Percentiles rank a stretch among this genome's conserved stretches.
Evolutionary conservation across 2,888 invertebrate species (phyloP).

Genomic region (Anorthoa munda): DNA sequence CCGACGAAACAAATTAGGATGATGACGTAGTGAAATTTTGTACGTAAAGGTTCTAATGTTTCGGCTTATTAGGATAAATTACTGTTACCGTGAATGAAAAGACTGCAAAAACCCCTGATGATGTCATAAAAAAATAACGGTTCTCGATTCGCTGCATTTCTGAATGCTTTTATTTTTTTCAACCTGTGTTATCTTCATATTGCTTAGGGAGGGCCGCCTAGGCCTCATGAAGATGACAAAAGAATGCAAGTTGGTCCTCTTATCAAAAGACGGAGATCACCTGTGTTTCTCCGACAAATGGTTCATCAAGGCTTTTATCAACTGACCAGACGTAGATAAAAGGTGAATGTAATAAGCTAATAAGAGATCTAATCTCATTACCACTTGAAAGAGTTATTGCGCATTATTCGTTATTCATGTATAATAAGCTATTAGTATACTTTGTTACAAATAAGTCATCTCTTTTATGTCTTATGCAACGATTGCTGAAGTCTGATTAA

Average conservation of each 20-base stretch:
- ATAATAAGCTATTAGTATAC: slow-evolving; percentile 4
- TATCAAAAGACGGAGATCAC: slow-evolving; percentile 95
- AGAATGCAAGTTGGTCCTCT: slow-evolving; percentile 93
- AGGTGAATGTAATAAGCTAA: slow-evolving; percentile 22
- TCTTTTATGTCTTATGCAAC: too few relatives aligned
- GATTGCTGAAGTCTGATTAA: too few relatives aligned
- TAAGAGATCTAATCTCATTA: slow-evolving; percentile 47
- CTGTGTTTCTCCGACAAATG: slow-evolving; percentile 94
- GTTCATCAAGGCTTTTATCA: slow-evolving; percentile 94
- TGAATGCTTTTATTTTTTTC: background rate
- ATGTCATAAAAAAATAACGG: background rate
- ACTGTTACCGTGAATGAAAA: slow-evolving; percentile 12
- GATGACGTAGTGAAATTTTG: slow-evolving; percentile 80
- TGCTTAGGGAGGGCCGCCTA: slow-evolving; percentile 92
- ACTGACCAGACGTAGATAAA: slow-evolving; percentile 50
- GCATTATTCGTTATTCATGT: slow-evolving; percentile 16
- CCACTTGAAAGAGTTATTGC: slow-evolving; percentile 19
- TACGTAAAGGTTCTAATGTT: slow-evolving; percentile 65
- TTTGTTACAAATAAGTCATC: background rate
- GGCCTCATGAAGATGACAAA: slow-evolving; percentile 94
- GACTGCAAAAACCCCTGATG: background rate
- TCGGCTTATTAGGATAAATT: slow-evolving; percentile 72
- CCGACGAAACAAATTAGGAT: slow-evolving; percentile 84
- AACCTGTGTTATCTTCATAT: background rate
- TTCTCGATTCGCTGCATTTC: background rate